Conservation (phyloP, 2,888 invertebrate species). For the Nasonia oneida region DNA sequence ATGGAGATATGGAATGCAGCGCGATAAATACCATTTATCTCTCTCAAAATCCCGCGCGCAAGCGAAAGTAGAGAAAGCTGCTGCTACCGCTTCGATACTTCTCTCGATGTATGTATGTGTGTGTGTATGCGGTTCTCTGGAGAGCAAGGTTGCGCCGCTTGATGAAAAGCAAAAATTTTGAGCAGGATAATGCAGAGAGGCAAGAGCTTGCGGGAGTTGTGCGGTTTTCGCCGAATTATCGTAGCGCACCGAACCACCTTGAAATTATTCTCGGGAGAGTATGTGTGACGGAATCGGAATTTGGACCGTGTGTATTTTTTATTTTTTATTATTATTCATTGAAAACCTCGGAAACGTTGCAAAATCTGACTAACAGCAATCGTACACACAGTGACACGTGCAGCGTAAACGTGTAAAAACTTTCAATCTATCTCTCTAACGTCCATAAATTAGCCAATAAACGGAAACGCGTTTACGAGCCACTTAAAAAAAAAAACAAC, state of each 20-base stretch:
- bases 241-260: too few species aligned
- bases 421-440: background rate
- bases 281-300: too few species aligned
- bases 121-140: background rate
- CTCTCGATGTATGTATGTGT: background rate
- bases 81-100: conserved; percentile 25
- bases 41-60: conserved; percentile 73
- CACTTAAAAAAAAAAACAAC: background rate
- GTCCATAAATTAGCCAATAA: background rate
- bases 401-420: background rate
- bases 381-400: too few species aligned
- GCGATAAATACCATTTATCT: conserved; percentile 44
- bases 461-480: conserved; percentile 2
- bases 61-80: conserved; percentile 79
- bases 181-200: background rate
- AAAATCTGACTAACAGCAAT: too few species aligned
- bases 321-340: too few species aligned
- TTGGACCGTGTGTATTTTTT: too few species aligned
- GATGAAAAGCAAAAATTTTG: background rate
- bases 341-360: too few species aligned
- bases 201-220: background rate
- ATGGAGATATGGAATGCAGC: conserved; percentile 16
- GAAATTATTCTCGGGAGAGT: too few species aligned
- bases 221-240: too few species aligned
- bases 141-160: background rate